phyloP scores from a whole-genome alignment of 30 jellyfish, hydroid and myxozoan species.

The Clytia hemisphaerica region DNA sequence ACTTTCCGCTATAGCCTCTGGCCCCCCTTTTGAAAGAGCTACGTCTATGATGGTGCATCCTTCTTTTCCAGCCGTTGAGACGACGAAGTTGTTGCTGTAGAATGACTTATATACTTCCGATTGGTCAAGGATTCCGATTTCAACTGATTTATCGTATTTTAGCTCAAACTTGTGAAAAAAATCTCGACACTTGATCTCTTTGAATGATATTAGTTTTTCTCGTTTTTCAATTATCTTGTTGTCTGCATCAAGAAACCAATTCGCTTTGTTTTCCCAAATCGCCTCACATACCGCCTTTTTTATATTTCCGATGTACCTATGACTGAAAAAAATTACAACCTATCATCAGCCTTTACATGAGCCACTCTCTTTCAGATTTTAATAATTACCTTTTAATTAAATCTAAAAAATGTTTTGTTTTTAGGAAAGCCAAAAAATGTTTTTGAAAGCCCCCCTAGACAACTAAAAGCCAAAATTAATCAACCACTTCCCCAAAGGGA shows the following conservation, averaged over 20 bases:
- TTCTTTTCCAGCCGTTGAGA: not conserved
- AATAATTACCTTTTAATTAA: too few species aligned
- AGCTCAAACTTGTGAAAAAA: not conserved
- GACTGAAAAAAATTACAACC: too few species aligned
- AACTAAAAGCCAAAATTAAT: too few species aligned
- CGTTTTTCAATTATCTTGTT: not conserved
- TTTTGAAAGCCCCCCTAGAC: too few species aligned
- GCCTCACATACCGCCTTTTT: too few species aligned
- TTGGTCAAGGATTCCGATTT: conserved; percentile 4
- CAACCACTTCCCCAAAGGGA: too few species aligned
- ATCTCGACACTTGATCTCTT: not conserved
- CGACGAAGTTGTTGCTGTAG: not conserved
- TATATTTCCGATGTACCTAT: too few species aligned
- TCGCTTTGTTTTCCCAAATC: not conserved
- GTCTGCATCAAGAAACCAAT: not conserved
- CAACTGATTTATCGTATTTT: not conserved
- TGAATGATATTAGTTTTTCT: conserved; percentile 1
- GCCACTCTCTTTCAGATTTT: too few species aligned
- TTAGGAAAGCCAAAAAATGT: too few species aligned
- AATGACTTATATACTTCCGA: conserved; percentile 21
- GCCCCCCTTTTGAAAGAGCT: conserved; percentile 36
- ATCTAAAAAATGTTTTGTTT: too few species aligned
- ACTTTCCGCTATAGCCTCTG: conserved; percentile 45
- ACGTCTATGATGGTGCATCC: conserved; percentile 27
- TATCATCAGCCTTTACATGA: too few species aligned